A percentile compares a stretch with the other conserved stretches of the same genome.
Evolutionary conservation across 2,113 vertebrate genomes (phyloP).

Genomic region (Alaudala cheleensis): DNA sequence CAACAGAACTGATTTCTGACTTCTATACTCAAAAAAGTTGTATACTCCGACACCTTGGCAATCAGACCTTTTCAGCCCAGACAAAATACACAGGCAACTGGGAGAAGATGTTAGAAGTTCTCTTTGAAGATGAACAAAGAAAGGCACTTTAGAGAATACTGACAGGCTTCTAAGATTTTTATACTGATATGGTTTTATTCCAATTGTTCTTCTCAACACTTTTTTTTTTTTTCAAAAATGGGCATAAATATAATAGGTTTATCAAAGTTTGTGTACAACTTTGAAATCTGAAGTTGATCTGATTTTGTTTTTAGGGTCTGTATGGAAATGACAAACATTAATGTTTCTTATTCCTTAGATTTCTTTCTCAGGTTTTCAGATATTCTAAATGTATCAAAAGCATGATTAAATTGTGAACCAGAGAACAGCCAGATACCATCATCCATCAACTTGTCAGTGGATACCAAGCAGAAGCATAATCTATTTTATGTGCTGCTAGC

Average conservation of each 20-base stretch:
- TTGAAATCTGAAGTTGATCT: not conserved
- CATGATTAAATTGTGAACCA: conserved; percentile 13
- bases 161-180: not conserved
- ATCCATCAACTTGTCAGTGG: conserved; percentile 17
- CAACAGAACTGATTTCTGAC: conserved; percentile 22
- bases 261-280: not conserved
- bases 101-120: not conserved
- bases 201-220: not conserved
- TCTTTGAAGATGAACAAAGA: conserved; percentile 8
- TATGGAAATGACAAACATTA: not conserved
- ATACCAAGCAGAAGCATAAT: not conserved
- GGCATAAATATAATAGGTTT: not conserved
- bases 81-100: not conserved
- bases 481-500: not conserved
- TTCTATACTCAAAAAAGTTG: conserved; percentile 20
- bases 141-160: not conserved
- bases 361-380: not conserved
- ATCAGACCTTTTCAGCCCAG: conserved; percentile 34
- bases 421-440: not conserved
- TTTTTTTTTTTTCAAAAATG: not conserved
- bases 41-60: not conserved
- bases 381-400: not conserved
- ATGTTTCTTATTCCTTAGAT: not conserved
- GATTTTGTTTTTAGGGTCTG: not conserved
- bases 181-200: not conserved